Percentiles rank a stretch among this genome's conserved stretches.
Conservation (phyloP, 2,888 invertebrate species). For the Coelinius sp. region DNA sequence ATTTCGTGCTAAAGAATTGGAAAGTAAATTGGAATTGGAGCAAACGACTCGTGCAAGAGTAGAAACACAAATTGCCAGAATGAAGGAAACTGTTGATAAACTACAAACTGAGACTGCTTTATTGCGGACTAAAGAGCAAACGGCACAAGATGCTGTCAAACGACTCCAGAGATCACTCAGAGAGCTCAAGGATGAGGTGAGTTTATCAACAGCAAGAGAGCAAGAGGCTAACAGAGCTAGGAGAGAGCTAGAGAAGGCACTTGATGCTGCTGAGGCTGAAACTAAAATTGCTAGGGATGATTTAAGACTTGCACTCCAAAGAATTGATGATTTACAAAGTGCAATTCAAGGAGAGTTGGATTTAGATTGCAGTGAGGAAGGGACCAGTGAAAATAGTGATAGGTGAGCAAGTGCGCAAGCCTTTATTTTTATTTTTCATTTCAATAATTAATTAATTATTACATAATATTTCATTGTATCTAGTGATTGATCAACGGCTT, state of each 20-base stretch:
- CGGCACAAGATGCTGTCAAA: constrained; percentile 83
- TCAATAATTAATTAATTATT: background rate
- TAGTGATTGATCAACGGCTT: constrained; percentile 66
- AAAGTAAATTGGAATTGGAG: constrained; percentile 92
- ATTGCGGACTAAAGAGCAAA: constrained; percentile 81
- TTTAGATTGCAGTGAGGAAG: constrained; percentile 76
- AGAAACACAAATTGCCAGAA: constrained; percentile 79
- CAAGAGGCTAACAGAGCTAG: constrained; percentile 82
- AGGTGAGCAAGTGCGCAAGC: constrained; percentile 72
- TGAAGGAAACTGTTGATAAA: constrained; percentile 83
- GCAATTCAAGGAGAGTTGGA: constrained; percentile 90
- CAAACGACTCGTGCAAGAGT: constrained; percentile 89
- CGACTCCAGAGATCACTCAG: constrained; percentile 80
- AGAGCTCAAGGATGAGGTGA: constrained; percentile 86
- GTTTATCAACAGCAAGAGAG: constrained; percentile 80
- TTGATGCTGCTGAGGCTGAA: constrained; percentile 81
- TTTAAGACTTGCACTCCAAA: constrained; percentile 87
- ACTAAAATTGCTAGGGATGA: constrained; percentile 83
- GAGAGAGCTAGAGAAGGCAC: constrained; percentile 82
- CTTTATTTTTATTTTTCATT: background rate
- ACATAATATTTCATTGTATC: constrained; percentile 31
- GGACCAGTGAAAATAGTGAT: constrained; percentile 74
- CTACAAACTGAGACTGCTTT: constrained; percentile 80
- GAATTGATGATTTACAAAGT: constrained; percentile 92
- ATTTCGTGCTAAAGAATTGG: constrained; percentile 88